Evolutionary conservation across 2,888 invertebrate genomes (phyloP), one percentile per base, ranked within the genome.

Genomic region (Orthosia gothica): DNA sequence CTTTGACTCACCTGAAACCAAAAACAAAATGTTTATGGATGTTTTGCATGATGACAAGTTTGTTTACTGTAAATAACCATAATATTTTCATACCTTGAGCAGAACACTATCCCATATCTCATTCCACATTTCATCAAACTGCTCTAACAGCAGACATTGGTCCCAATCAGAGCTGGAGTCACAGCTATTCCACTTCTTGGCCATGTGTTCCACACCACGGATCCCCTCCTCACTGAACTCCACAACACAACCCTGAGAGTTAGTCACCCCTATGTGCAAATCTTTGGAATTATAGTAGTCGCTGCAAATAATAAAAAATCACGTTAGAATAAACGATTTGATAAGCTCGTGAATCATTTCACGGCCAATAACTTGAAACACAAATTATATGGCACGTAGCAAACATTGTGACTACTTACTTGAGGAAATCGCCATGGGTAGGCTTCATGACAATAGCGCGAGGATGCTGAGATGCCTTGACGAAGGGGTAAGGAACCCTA

Each of bases 241-340:
- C 77, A 98, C 98, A 67, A 99, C 98, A 89, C 97, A 97, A 54
- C 98, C 98, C 77, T 96, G 96, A 13, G 99, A 98, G 90, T 98
- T 98, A 70, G 99, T 99, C 82, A 99, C 97, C 73, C 99, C 99
- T 93, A 99, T 99, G 94, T 99, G 99, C 82, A 99, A 97, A 95
- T 99, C 98, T 92, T 98, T 98, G 63, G 98, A 97, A 92, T 98
- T 98, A 92, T 97, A 97, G 93, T 98, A 99, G 94, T 98, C 98
- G 93, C 98, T 98, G 96, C 62, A 97, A 97, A 58, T 16, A 74
- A 83, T 61, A 26, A 74, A 47, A 70, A 64, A 63, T 59, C 71
- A 79, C 63, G 58, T 84, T 70, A 75, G 63, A 54, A 54, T 71
- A 52, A 40, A 66, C 68, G 62, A 57, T 78, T 73, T 69, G 81